Evolutionary conservation across 2,113 vertebrate species (phyloP).

Genomic region (Artemisiospiza belli): DNA sequence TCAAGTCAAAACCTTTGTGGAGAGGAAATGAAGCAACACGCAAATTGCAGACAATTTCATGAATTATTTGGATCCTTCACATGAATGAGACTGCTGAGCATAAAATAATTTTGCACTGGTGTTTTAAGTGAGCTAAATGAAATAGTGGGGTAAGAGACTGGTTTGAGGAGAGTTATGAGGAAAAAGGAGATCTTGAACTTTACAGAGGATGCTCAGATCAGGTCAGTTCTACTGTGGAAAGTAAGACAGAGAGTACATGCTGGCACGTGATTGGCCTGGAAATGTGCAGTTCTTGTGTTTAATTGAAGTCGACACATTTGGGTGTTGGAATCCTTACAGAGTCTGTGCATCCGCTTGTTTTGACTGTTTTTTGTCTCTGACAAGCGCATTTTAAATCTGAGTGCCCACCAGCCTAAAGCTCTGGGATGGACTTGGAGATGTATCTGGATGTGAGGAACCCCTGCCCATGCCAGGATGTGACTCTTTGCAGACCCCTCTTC

Average conservation of each 20-base stretch:
- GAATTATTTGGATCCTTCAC: slow-evolving; percentile 6
- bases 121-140: not conserved
- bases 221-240: not conserved
- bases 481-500: not conserved
- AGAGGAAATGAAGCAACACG: not conserved
- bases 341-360: slow-evolving; percentile 46
- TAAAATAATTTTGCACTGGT: not conserved
- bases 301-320: slow-evolving; percentile 20
- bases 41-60: not conserved
- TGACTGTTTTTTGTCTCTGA: not conserved
- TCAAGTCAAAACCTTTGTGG: slow-evolving; percentile 36
- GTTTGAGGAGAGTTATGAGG: not conserved
- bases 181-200: not conserved
- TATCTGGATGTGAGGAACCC: not conserved
- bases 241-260: not conserved
- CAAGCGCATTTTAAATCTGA: not conserved
- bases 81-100: not conserved
- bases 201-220: not conserved
- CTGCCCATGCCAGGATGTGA: fast-evolving
- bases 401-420: not conserved
- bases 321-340: slow-evolving; percentile 34
- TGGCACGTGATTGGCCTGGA: not conserved
- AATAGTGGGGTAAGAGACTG: not conserved
- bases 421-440: not conserved
- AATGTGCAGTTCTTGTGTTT: slow-evolving; percentile 34